Evolutionary conservation across 2,113 vertebrate species (phyloP), one percentile per base, ranked within the genome.

Genomic region (Sapajus apella): DNA sequence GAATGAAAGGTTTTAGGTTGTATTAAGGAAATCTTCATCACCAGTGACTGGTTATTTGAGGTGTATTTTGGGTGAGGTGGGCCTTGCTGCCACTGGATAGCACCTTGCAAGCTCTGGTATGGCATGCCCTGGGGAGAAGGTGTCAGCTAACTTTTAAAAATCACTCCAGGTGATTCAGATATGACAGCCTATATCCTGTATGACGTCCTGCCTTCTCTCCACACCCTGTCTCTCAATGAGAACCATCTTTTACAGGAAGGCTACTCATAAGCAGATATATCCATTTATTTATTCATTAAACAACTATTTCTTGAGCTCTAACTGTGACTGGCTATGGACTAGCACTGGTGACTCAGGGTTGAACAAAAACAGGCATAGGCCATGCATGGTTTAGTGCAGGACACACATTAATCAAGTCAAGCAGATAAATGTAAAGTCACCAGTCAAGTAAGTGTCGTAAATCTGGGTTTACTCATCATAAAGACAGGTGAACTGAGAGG

Each of bases 81-180:
- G 21, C n/a, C 88, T 86, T 92, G 80, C 14, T 95, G 64, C 4
- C 25, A 8, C 9, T 61, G 37, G 47, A 21, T 52, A 58, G 30
- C 64, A 90, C 14, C 10, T 32, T 40, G 4, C 52, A 58, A 90
- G 20, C 17, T 43, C 90, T 94, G 84, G 61, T 95, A 61, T 56
- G 32, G 47, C 55, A 32, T 7, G 8, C 47, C 87, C 16, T 80
- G 83, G 73, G 16, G n/a, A 82, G 23, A 76, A 93, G 30, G n/a
- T 50, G 25, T 82, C 73, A 94, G 56, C 45, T 52, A 68, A 81
- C 37, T 50, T 27, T 27, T n/a, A 70, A 47, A 81, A 79, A 32
- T 68, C 55, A 61, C 77, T 61, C 37, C 70, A 64, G 80, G 95
- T 96, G 95, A 97, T 77, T 97, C 95, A 98, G 61, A 17, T 45